Evolutionary conservation across 2,113 vertebrate species (phyloP), one percentile per base, ranked within the genome.

Genomic region (Furnarius figulus): DNA sequence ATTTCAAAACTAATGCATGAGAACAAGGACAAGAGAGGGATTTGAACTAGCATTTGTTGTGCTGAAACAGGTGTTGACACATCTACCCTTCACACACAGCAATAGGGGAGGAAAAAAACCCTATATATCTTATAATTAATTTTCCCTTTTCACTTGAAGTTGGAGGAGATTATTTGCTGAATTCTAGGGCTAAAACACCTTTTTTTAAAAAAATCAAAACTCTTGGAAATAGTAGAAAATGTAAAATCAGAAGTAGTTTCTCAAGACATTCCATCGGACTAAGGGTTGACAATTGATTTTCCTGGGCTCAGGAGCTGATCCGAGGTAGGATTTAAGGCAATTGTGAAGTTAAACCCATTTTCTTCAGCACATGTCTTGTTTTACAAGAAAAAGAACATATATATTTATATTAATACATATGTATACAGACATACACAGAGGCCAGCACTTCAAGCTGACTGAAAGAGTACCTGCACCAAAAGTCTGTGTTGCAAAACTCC

Each of bases 271-370:
- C 68, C 25, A 4, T 63, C 76, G 44, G 56, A 33, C 40, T 89
- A 55, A 37, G 24, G 12, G 56, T 28, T 49, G 67, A 71, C 2
- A 6, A 89, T 21, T 61, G 67, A 90, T 91, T 91, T 96, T 95
- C 68, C 46, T 75, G 70, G 27, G n/a, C 66, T 95, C 91, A 85
- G 80, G 90, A 94, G 85, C 14, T 85, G 82, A 95, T 90, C 49
- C 31, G 66, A 80, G 33, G n/a, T 70, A 90, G 89, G 49, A 93
- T 95, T 89, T 86, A 85, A 74, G 58, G 56, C 52, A 95, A 63
- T 74, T 55, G 47, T 19, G 39, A 85, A 89, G 62, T 68, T 76
- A 80, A 96, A 63, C 14, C 19, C 63, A 46, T 83, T 96, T 87
- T 84, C 71, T 90, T 89, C 59, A 72, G 42, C 39, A 19, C 11